Evolutionary conservation across 2,113 vertebrate genomes (phyloP), one percentile per base, ranked within the genome.

Genomic region (Pseudopipra pipra): DNA sequence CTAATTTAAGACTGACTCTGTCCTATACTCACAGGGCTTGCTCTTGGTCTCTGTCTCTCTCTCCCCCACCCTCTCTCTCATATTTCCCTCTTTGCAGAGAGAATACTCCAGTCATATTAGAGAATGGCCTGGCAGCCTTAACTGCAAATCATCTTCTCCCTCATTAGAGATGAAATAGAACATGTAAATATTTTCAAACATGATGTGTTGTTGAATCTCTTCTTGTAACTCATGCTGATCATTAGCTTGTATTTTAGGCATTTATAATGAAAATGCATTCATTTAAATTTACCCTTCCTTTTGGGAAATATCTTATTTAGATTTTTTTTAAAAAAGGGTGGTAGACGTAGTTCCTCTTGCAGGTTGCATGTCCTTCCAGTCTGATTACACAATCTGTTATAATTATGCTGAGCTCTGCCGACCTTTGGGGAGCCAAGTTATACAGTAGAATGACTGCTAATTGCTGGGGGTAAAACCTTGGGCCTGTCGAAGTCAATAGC

Each of bases 111-210:
- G 73, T 87, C 58, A 41, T 39, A 78, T 66, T 83, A 76, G 33
- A 91, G 73, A 78, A 78, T 56, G 74, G 72, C 90, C 86, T 75
- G 73, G 93, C 90, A 96, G 88, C 71, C 41, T 92, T 90, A 76
- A 76, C 74, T 71, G 43, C 66, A 41, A 58, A 72, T 91, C 85
- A 33, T 76, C 96, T 63, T 87, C 55, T 90, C 93, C 73, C 87
- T 85, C 43, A 9, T 95, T 95, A 91, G 85, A 89, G 83, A 94
- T 0, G 41, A 92, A 93, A 90, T 76, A 91, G 85, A 89, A 94
- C 83, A 86, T 78, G 84, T 94, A 95, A 97, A 95, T 96, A 90
- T 96, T 96, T 97, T 85, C 86, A 90, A 86, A 95, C 61, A 78
- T 21, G 14, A 87, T 91, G 83, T 78, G 90, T 93, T 92, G 80